Conservation (phyloP, 2,113 vertebrate genomes). For the Rana temporaria region DNA sequence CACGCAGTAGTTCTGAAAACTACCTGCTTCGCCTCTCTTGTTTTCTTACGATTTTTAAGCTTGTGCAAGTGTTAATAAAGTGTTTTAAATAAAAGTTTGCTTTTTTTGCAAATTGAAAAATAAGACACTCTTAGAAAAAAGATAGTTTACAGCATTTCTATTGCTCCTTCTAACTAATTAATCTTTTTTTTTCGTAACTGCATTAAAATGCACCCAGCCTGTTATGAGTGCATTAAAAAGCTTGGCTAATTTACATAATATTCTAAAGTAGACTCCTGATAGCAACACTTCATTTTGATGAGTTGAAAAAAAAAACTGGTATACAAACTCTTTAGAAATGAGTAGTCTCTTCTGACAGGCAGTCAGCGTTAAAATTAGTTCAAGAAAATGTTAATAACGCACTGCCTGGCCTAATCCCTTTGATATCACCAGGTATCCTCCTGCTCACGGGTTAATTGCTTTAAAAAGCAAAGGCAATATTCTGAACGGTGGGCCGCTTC, state of each 20-base stretch:
- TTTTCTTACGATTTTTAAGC: no score
- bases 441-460: conserved; percentile 97
- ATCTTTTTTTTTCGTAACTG: conserved; percentile 13
- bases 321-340: conserved; percentile 68
- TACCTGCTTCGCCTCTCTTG: no score
- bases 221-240: conserved; percentile 66
- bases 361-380: conserved; percentile 87
- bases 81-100: neutral
- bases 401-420: conserved; percentile 84
- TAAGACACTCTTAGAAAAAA: conserved; percentile 56
- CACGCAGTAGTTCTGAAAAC: no score
- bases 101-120: conserved; percentile 57
- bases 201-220: conserved; percentile 60
- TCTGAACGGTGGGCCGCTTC: conserved; percentile 90
- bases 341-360: conserved; percentile 81
- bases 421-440: conserved; percentile 90
- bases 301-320: conserved; percentile 57
- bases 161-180: conserved; percentile 71
- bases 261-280: conserved; percentile 70
- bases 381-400: conserved; percentile 88
- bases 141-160: conserved; percentile 66
- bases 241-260: conserved; percentile 76
- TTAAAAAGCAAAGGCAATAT: conserved; percentile 91
- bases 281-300: conserved; percentile 70
- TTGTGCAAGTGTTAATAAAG: neutral